Evolutionary conservation across 2,888 invertebrate genomes (phyloP).

Genomic region (Selenia dentaria): DNA sequence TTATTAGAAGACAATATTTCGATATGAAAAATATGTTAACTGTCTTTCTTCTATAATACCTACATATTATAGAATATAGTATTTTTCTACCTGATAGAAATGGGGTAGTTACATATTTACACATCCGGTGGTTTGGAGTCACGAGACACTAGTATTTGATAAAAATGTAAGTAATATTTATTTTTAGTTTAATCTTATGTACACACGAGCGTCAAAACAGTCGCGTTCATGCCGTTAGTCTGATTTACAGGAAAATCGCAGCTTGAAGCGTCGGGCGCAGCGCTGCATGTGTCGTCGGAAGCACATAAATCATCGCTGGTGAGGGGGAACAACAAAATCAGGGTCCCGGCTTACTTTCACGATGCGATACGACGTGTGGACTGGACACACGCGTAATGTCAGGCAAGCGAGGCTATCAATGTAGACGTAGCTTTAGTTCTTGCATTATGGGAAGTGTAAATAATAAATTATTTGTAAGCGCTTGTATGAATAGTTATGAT

Average conservation of each 20-base stretch:
- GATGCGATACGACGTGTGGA: slow-evolving; percentile 47
- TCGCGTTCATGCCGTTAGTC: slow-evolving; percentile 50
- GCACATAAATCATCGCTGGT: slow-evolving; percentile 72
- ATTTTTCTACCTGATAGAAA: too few species aligned
- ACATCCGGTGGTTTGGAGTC: too few species aligned
- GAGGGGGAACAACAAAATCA: slow-evolving; percentile 59
- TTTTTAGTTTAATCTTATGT: too few species aligned
- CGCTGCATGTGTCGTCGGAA: slow-evolving; percentile 81
- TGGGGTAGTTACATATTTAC: too few species aligned
- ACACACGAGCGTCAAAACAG: slow-evolving; percentile 39
- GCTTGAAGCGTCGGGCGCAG: slow-evolving; percentile 69
- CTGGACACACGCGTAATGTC: slow-evolving; percentile 45
- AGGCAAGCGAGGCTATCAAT: slow-evolving; percentile 28
- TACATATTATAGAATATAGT: too few species aligned
- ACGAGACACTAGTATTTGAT: too few species aligned
- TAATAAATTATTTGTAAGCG: too few species aligned
- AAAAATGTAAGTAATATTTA: too few species aligned
- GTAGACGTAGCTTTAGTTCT: slow-evolving; percentile 26
- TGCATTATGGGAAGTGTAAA: neutral
- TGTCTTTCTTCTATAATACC: too few species aligned
- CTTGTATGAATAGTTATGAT: too few species aligned
- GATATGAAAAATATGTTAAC: too few species aligned
- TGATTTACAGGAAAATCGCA: slow-evolving; percentile 54
- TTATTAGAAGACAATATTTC: too few species aligned
- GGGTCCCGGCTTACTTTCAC: slow-evolving; percentile 72